phyloP scores from a whole-genome alignment of 2,888 invertebrate genomes.

The Craniophora ligustri region DNA sequence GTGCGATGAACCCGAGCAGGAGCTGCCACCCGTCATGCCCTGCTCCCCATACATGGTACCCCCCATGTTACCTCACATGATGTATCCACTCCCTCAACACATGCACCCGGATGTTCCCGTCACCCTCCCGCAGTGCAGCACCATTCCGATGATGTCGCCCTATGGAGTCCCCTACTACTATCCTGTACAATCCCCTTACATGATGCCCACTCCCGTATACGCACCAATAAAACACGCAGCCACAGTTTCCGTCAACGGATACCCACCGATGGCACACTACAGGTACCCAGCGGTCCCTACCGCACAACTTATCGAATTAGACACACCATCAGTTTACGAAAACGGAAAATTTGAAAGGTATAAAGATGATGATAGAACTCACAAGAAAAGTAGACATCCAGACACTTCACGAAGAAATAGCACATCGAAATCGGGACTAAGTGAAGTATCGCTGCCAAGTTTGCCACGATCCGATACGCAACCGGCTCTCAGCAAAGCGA shows the following conservation, averaged over 20 bases:
- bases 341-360: constrained; percentile 76
- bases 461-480: constrained; percentile 84
- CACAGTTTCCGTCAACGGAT: constrained; percentile 84
- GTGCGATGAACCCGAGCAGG: constrained; percentile 64
- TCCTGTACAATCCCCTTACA: constrained; percentile 82
- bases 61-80: constrained; percentile 62
- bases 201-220: constrained; percentile 82
- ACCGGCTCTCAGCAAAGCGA: constrained; percentile 85
- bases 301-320: constrained; percentile 91
- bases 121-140: constrained; percentile 64
- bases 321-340: constrained; percentile 81
- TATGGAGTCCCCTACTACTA: constrained; percentile 83
- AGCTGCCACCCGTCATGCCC: constrained; percentile 63
- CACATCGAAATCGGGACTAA: constrained; percentile 79
- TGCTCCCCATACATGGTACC: constrained; percentile 55
- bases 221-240: constrained; percentile 83
- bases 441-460: constrained; percentile 80
- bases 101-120: constrained; percentile 65
- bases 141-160: constrained; percentile 75
- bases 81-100: constrained; percentile 68
- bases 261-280: constrained; percentile 74
- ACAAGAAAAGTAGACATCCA: constrained; percentile 64
- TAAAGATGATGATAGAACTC: constrained; percentile 68
- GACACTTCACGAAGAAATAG: constrained; percentile 76
- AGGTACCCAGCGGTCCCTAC: constrained; percentile 90